Conservation (phyloP, 2,113 vertebrate genomes). For the Sylvilagus bachmani region DNA sequence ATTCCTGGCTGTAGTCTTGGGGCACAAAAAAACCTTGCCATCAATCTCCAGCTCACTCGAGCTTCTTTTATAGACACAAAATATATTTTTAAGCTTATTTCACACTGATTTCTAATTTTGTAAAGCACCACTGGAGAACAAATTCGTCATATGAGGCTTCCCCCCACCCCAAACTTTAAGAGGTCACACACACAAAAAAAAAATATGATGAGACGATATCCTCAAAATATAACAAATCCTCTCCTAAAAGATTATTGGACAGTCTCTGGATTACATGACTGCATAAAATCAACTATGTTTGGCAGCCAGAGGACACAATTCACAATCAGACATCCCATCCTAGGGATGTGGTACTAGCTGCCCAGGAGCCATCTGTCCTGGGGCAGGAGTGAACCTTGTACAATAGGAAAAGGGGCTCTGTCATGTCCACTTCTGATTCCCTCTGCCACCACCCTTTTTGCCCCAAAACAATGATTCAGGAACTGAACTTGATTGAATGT, state of each 20-base stretch:
- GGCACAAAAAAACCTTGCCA: neutral
- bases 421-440: neutral
- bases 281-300: neutral
- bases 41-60: neutral
- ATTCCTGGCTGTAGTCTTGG: neutral
- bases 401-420: neutral
- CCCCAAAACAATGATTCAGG: neutral
- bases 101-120: neutral
- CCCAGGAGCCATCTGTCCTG: rapidly evolving
- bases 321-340: neutral
- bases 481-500: neutral
- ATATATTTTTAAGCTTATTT: neutral
- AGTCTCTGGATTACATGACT: neutral
- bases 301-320: neutral
- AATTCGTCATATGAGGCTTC: neutral
- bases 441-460: neutral
- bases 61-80: neutral
- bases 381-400: neutral
- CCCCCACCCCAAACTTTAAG: neutral
- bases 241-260: neutral
- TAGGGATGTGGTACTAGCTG: neutral
- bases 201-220: neutral
- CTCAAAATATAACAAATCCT: neutral
- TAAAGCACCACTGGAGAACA: neutral
- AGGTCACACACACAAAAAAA: neutral